Conservation (phyloP, 2,797 vertebrate genomes). For the Brotula barbata region DNA sequence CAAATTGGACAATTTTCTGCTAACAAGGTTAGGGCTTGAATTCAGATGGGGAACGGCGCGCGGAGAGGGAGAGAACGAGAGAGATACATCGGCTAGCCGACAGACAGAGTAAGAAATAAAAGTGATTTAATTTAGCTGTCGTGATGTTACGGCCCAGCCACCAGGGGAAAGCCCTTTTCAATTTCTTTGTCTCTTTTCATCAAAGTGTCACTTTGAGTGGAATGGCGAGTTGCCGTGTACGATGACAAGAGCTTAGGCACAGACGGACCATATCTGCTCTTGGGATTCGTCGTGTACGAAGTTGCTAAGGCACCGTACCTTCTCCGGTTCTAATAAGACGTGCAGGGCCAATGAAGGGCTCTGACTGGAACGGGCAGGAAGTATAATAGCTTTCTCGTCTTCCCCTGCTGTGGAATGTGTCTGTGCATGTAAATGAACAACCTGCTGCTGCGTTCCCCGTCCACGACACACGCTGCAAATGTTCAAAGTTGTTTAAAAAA, state of each 20-base stretch:
- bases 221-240: conserved; percentile 47
- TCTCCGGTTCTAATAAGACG: conserved; percentile 35
- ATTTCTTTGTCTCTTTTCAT: conserved; percentile 75
- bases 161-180: conserved; percentile 71
- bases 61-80: conserved; percentile 4
- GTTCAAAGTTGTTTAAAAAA: too few species aligned
- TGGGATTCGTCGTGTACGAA: conserved; percentile 44
- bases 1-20: conserved; percentile 70
- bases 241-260: conserved; percentile 60
- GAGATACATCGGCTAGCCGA: conserved; percentile 58
- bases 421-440: conserved; percentile 39
- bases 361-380: conserved; percentile 43
- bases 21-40: conserved; percentile 72
- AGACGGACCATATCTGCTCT: conserved; percentile 48
- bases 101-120: conserved; percentile 58
- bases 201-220: conserved; percentile 71
- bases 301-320: conserved; percentile 55
- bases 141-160: conserved; percentile 67
- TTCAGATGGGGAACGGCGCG: conserved; percentile 44
- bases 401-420: conserved; percentile 43
- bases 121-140: conserved; percentile 76
- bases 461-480: too few species aligned
- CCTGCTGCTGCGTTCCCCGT: too few species aligned
- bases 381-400: conserved; percentile 49
- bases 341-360: conserved; percentile 35